Base-by-base conservation (phyloP, 2,888 invertebrate species). In the Drosophila algonquin region DNA sequence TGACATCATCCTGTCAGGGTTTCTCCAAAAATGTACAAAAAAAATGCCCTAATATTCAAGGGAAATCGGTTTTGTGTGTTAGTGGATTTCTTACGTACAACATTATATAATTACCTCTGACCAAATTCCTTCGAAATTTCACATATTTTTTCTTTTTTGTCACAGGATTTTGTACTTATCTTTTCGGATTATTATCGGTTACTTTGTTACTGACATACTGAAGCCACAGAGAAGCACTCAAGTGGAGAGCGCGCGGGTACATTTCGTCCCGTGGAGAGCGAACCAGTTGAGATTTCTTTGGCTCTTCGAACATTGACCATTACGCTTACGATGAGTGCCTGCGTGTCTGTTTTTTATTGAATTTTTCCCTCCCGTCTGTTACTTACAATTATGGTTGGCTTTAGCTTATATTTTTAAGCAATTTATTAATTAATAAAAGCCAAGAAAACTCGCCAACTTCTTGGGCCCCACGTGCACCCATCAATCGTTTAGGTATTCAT, bases 1-100 rank as follows among this genome's bases (percentile, higher is more conserved):
- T 79, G 81, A 67, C 81, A 76, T 61, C 76, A 70, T 76, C 71
- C 61, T 80, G 80, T 69, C 82, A 76, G 63, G n/a, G 51, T 76
- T 51, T 67, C 8, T 40, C 53, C 21, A 27, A 35, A 21, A 53
- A 48, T 30, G 53, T 62, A 50, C 24, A 50, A 69, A 54, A 69
- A 69, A 54, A 54, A 54, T 56, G 30, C 18, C 46, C 63, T 40
- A 55, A 58, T 67, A 35, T 21, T 44, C 27, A 18, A 14, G n/a
- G 16, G 53, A 35, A 32, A 54, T 51, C 10, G 10, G 27, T 52
- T 21, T 52, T 27, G n/a, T 10, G n/a, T 10, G n/a, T 51, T 40
- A 47, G 18, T 18, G 52, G 52, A 52, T 68, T 68, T 69, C 60
- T 64, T 63, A 76, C 61, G 54, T 14, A 27, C 46, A 72, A n/a